Conservation (phyloP, 2,113 vertebrate species). For the Hydropotes inermis region DNA sequence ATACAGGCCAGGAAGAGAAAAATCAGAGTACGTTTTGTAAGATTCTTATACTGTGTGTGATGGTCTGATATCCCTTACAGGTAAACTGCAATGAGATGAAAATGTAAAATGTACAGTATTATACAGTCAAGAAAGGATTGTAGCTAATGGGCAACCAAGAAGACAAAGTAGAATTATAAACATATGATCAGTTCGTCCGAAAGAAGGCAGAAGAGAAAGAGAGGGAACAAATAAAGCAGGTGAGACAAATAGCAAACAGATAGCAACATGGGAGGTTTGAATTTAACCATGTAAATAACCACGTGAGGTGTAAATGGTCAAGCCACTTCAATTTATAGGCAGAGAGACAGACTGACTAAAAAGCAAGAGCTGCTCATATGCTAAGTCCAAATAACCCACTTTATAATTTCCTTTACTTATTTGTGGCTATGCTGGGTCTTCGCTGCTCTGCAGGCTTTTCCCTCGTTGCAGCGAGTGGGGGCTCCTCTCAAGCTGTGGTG, state of each 20-base stretch:
- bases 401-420: neutral
- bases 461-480: neutral
- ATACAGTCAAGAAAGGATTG: neutral
- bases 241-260: neutral
- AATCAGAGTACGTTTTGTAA: neutral
- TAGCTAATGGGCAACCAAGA: neutral
- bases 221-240: neutral
- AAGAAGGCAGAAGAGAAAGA: neutral
- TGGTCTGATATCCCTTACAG: neutral
- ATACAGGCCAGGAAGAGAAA: neutral
- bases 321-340: neutral
- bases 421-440: neutral
- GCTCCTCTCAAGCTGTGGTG: rapidly evolving
- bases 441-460: neutral
- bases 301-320: neutral
- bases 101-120: neutral
- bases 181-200: neutral
- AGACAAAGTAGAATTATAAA: neutral
- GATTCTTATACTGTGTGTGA: neutral
- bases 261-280: neutral
- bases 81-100: neutral
- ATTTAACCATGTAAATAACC: neutral
- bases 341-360: neutral
- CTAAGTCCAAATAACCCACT: neutral
- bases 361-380: neutral